Conservation (phyloP, 2,797 vertebrate genomes). For the Syngnathus rostellatus region DNA sequence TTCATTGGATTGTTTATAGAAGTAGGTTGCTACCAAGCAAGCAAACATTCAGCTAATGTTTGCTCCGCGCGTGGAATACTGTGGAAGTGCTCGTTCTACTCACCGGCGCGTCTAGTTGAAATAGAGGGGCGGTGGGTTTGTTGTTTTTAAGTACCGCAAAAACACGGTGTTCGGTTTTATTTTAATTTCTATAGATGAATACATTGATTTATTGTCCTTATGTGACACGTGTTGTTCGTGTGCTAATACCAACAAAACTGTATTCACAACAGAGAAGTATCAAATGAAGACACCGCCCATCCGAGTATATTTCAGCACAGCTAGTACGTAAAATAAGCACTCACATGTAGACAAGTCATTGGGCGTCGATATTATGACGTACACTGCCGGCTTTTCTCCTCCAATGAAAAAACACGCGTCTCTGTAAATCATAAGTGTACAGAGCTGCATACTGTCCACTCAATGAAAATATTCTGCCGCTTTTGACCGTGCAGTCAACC, state of each 20-base stretch:
- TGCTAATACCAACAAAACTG: not conserved
- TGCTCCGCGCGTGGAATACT: not conserved
- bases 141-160: not conserved
- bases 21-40: no score
- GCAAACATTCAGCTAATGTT: not conserved
- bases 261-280: not conserved
- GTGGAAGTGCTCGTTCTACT: not conserved
- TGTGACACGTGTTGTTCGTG: not conserved
- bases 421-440: no score
- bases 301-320: not conserved
- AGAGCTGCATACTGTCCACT: not conserved
- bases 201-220: not conserved
- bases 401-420: constrained; percentile 18
- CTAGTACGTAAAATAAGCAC: not conserved
- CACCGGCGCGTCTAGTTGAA: not conserved
- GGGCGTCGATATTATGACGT: not conserved
- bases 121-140: not conserved
- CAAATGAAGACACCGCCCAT: not conserved
- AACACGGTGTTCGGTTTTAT: not conserved
- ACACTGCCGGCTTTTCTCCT: not conserved
- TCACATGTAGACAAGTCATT: not conserved
- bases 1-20: not conserved
- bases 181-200: not conserved
- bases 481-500: no score
- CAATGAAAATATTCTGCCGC: no score